Conservation (phyloP, 2,797 vertebrate genomes). For the Poecilia gillii region DNA sequence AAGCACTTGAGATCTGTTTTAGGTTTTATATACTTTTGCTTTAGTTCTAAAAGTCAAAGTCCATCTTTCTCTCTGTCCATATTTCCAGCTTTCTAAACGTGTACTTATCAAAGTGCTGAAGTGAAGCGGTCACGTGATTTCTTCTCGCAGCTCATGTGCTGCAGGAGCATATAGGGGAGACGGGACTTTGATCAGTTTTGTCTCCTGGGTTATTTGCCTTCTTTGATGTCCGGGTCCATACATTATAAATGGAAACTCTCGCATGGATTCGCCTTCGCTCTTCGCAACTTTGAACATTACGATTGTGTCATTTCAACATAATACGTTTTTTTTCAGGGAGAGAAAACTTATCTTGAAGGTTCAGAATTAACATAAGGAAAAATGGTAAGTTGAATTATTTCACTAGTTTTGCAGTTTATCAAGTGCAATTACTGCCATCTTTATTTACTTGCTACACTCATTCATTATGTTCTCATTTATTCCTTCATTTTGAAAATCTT, state of each 20-base stretch:
- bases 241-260: conserved; percentile 42
- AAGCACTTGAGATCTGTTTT: background rate
- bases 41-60: background rate
- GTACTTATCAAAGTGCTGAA: conserved; percentile 12
- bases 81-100: background rate
- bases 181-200: conserved; percentile 42
- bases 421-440: background rate
- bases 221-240: conserved; percentile 49
- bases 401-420: background rate
- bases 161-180: conserved; percentile 20
- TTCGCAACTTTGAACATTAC: conserved; percentile 26
- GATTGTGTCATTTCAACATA: conserved; percentile 24
- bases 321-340: background rate
- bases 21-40: background rate
- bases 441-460: no score
- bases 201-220: conserved; percentile 21
- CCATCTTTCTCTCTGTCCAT: background rate
- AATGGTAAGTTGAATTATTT: background rate
- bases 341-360: background rate
- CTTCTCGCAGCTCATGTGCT: conserved; percentile 29
- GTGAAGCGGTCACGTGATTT: conserved; percentile 7
- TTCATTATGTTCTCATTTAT: no score
- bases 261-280: conserved; percentile 6
- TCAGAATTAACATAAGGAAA: background rate
- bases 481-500: no score